phyloP scores from a whole-genome alignment of 2,888 invertebrate genomes.

The Linnaemya tessellans region DNA sequence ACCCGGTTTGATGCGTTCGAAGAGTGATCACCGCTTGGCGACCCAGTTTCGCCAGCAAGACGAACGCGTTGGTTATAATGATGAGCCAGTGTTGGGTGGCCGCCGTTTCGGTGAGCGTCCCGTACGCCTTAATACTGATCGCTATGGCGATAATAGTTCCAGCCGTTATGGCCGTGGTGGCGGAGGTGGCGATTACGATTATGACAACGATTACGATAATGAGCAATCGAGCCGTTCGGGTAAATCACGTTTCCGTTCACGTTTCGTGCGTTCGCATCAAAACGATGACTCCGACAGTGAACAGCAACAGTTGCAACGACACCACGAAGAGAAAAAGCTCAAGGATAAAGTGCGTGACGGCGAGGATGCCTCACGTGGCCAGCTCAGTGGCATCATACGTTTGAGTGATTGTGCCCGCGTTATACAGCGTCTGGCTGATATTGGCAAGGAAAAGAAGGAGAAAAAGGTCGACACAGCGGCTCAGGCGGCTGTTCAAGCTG shows the following conservation, averaged over 20 bases:
- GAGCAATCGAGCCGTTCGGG: constrained; percentile 86
- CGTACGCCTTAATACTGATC: constrained; percentile 81
- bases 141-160: constrained; percentile 82
- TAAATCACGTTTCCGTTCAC: constrained; percentile 88
- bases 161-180: constrained; percentile 82
- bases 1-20: constrained; percentile 94
- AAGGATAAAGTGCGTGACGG: constrained; percentile 92
- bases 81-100: constrained; percentile 89
- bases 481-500: constrained; percentile 83
- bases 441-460: constrained; percentile 90
- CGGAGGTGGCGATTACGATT: constrained; percentile 80
- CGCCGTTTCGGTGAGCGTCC: constrained; percentile 91
- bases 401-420: constrained; percentile 94
- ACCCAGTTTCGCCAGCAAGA: constrained; percentile 94
- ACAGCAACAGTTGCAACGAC: constrained; percentile 86
- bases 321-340: constrained; percentile 84
- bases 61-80: constrained; percentile 89
- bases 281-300: constrained; percentile 92
- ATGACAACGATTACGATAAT: constrained; percentile 88
- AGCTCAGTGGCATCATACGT: constrained; percentile 94
- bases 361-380: constrained; percentile 93
- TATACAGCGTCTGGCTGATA: constrained; percentile 94
- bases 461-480: constrained; percentile 88
- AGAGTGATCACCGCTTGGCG: constrained; percentile 95
- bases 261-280: constrained; percentile 87